Conservation (phyloP, 2,113 vertebrate species). For the Neodon shergylaensis region DNA sequence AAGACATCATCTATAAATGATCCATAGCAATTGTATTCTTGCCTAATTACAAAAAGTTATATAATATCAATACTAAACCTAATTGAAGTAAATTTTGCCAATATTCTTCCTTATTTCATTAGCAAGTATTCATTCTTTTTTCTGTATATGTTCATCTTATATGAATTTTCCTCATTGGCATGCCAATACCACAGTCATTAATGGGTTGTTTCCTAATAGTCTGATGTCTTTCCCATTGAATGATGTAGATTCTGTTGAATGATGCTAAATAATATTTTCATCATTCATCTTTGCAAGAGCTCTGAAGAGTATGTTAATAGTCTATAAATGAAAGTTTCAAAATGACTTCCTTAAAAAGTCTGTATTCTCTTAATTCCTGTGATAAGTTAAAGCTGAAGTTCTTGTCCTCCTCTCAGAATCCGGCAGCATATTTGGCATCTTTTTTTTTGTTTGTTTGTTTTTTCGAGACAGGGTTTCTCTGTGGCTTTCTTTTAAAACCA, state of each 20-base stretch:
- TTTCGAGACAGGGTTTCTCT: too few species aligned
- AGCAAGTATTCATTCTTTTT: neutral
- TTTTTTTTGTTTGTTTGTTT: too few species aligned
- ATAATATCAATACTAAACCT: neutral
- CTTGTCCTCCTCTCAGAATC: neutral
- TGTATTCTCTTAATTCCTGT: neutral
- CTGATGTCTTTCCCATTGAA: neutral
- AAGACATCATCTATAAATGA: neutral
- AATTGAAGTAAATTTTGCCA: neutral
- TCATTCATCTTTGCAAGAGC: neutral
- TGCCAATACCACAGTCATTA: neutral
- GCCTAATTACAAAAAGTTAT: neutral
- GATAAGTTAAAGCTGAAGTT: neutral
- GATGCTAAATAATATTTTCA: neutral
- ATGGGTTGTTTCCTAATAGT: neutral
- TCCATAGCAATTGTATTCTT: neutral
- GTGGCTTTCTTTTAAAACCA: neutral
- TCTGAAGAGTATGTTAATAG: neutral
- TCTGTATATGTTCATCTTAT: conserved; percentile 5
- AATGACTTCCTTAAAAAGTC: neutral
- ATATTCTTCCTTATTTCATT: conserved; percentile 16
- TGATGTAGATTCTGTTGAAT: conserved; percentile 2
- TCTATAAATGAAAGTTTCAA: conserved; percentile 6
- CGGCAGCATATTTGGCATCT: neutral
- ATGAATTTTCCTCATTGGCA: neutral